Evolutionary conservation across 92 coral and sea anemone species (phyloP), one percentile per base, ranked within the genome.

Genomic region (Anthopleura xanthogrammica): DNA sequence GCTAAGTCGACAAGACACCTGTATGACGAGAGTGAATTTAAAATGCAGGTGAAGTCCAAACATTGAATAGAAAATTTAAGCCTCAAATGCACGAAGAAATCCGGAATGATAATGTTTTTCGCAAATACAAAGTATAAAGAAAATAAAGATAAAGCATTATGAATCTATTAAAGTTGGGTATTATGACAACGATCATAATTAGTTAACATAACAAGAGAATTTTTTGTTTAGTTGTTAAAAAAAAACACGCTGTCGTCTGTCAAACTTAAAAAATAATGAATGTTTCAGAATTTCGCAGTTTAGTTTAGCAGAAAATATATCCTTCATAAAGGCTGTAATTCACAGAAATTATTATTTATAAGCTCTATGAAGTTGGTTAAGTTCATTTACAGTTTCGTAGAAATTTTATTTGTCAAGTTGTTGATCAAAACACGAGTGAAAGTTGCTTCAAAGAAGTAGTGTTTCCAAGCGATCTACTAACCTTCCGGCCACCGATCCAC

Each of bases 401-500:
- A 46, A 68, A 42, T 29, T 23, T 9, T 10, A 10, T 36, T 16
- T 68, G 74, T 68, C 43, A 24, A 68, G 43, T 68, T 12, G 41
- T 68, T 3, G 29, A 22, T 19, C 36, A 22, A 65, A 68, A 68
- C 74, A 68, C 20, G 70, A 7, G 1, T 62, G 70, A 62, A 16
- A 13, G 8, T 13, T 12, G 5, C 36, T 43, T 55, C 41, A 42
- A 68, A 12, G 50, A 23, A 20, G 52, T 66, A 54, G 24, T 23
- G 16, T 17, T 58, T 10, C 20, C 7, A 64, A 41, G 58, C 42
- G 54, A 42, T 68, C 17, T 65, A 84, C 95, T 91, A 82, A 93
- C 96, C 92, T 87, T 76, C 85, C 88, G 22, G 90, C 77, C 62
- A 87, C 82, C 57, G 89, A 76, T 83, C 95, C 88, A 64, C 87